Evolutionary conservation across 2,797 vertebrate genomes (phyloP).

Genomic region (Pipistrellus kuhlii): DNA sequence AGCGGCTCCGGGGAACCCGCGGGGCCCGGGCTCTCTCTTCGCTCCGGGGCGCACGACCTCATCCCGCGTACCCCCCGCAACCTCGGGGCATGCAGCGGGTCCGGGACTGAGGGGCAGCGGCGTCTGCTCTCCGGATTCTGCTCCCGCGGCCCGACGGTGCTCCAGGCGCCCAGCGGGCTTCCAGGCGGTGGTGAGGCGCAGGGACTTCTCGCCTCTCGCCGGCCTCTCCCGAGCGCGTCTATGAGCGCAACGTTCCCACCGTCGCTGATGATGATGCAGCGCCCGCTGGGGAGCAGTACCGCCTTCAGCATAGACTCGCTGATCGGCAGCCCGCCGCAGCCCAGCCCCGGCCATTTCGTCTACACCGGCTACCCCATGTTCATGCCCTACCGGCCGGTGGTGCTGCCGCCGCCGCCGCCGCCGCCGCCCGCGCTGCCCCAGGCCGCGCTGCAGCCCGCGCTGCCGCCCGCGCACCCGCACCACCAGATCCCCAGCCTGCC

Average conservation of each 20-base stretch:
- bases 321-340: slow-evolving; percentile 95
- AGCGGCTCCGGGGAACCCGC: background rate
- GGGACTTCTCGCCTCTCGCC: slow-evolving; percentile 58
- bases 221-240: slow-evolving; percentile 82
- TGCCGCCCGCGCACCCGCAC: slow-evolving; percentile 91
- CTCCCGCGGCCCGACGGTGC: slow-evolving; percentile 33
- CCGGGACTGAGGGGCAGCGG: slow-evolving; percentile 63
- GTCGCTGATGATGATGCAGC: slow-evolving; percentile 98
- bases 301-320: slow-evolving; percentile 98
- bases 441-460: slow-evolving; percentile 89
- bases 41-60: slow-evolving; percentile 35
- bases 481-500: slow-evolving; percentile 93
- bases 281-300: slow-evolving; percentile 95
- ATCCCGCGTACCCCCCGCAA: background rate
- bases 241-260: slow-evolving; percentile 95
- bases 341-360: slow-evolving; percentile 95
- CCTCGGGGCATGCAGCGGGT: slow-evolving; percentile 55
- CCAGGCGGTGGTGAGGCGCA: slow-evolving; percentile 68
- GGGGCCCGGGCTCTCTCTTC: slow-evolving; percentile 39
- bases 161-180: slow-evolving; percentile 55
- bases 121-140: background rate
- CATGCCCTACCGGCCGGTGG: slow-evolving; percentile 97
- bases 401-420: slow-evolving; percentile 95
- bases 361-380: slow-evolving; percentile 98
- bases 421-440: slow-evolving; percentile 90